These are phyloP conservation scores for Bhutanitis thaidina DNA, from an alignment of 2,888 invertebrate species.

Conservation along the genomic window DNA sequence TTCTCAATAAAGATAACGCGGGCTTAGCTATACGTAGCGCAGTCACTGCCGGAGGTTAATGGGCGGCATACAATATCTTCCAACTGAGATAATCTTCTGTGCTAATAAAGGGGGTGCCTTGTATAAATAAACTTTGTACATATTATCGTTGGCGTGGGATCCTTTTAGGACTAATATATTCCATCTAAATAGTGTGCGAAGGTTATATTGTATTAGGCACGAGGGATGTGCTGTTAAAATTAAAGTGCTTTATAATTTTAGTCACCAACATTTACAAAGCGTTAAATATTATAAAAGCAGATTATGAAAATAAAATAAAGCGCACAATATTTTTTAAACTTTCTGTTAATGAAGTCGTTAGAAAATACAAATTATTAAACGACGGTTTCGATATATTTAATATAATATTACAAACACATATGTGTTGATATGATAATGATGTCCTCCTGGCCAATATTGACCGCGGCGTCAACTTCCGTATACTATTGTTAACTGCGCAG, in stretches of 20 bases:
- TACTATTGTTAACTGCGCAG: no score
- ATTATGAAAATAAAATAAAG: no score
- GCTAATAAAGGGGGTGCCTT: constrained; percentile 20
- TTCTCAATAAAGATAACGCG: constrained; percentile 9
- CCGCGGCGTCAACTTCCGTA: no score
- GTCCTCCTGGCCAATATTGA: no score
- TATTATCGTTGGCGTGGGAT: constrained; percentile 17
- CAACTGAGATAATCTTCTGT: constrained; percentile 17
- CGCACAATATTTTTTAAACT: no score
- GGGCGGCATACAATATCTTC: constrained; percentile 17
- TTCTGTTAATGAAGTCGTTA: no score
- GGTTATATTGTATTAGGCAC: constrained; percentile 6
- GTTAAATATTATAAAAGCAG: no score
- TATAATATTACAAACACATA: no score
- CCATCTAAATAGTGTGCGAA: constrained; percentile 12
- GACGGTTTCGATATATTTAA: no score
- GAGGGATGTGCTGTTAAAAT: background rate
- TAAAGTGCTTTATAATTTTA: background rate
- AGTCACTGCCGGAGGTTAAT: constrained; percentile 15
- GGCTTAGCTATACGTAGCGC: constrained; percentile 5
- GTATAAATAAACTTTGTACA: constrained; percentile 19
- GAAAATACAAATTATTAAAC: no score
- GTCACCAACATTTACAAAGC: no score
- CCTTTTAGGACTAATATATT: constrained; percentile 20
- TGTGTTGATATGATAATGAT: no score